Percentiles rank a stretch among this genome's conserved stretches.
Conservation (phyloP, 1,140 invertebrate genomes). For the Brachionus angularis region DNA sequence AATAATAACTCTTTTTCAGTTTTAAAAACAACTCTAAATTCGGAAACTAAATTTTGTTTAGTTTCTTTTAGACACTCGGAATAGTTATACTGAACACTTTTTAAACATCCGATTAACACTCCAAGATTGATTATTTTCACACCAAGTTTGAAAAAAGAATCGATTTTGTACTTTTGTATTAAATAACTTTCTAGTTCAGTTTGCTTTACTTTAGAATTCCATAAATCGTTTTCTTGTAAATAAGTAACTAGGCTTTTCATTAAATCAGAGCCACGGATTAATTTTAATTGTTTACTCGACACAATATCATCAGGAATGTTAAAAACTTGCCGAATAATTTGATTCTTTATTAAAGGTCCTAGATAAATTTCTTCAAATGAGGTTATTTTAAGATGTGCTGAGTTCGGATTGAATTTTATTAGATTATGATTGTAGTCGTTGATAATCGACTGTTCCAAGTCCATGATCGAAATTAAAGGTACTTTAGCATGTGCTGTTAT, state of each 20-base stretch:
- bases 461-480: neutral
- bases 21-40: slow-evolving; percentile 19
- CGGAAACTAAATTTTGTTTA: neutral
- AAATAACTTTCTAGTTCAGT: slow-evolving; percentile 8
- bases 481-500: slow-evolving; percentile 7
- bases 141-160: neutral
- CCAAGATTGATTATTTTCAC: slow-evolving; percentile 39
- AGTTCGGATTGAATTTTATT: neutral
- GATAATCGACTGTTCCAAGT: slow-evolving; percentile 14
- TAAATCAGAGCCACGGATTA: slow-evolving; percentile 11
- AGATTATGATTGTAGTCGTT: slow-evolving; percentile 18
- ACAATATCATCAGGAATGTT: slow-evolving; percentile 14
- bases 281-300: neutral
- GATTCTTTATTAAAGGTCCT: slow-evolving; percentile 16
- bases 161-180: neutral
- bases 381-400: neutral
- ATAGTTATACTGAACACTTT: slow-evolving; percentile 21
- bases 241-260: slow-evolving; percentile 2
- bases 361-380: slow-evolving; percentile 18
- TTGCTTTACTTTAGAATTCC: slow-evolving; percentile 25
- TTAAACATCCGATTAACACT: slow-evolving; percentile 24
- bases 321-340: slow-evolving; percentile 8
- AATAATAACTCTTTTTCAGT: neutral
- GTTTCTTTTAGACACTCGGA: slow-evolving; percentile 10
- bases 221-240: slow-evolving; percentile 28